Evolutionary conservation across 2,113 vertebrate genomes (phyloP).

Genomic region (Triplophysa tibetana): DNA sequence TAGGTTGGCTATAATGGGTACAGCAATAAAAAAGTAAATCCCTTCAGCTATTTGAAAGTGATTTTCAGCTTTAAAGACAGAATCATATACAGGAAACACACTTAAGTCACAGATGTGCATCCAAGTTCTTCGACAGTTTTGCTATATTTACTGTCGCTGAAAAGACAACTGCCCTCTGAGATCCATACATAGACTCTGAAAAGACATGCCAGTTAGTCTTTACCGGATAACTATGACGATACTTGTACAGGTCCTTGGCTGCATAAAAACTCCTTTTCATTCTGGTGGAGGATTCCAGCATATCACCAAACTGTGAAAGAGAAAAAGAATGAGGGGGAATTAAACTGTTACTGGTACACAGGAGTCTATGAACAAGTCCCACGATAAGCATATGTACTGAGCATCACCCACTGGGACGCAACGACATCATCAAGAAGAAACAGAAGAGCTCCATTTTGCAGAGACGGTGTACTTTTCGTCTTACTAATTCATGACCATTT

Average conservation of each 20-base stretch:
- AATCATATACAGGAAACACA: too few species aligned
- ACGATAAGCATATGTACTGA: slow-evolving; percentile 23
- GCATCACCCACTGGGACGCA: slow-evolving; percentile 5
- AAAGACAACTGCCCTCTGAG: not conserved
- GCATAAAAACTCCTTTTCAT: slow-evolving; percentile 98
- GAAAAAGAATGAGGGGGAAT: slow-evolving; percentile 6
- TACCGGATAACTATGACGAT: slow-evolving; percentile 97
- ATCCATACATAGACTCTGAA: not conserved
- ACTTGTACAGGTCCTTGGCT: slow-evolving; percentile 96
- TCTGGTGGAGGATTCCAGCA: slow-evolving; percentile 79
- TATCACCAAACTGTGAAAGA: slow-evolving; percentile 66
- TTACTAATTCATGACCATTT: slow-evolving; percentile 45
- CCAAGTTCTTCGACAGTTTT: too few species aligned
- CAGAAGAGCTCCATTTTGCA: slow-evolving; percentile 22
- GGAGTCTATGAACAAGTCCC: slow-evolving; percentile 34
- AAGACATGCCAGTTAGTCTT: slow-evolving; percentile 50
- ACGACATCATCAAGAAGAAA: slow-evolving; percentile 3
- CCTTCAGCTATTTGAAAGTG: not conserved
- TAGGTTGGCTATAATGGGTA: not conserved
- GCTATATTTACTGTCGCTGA: too few species aligned
- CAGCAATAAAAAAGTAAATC: not conserved
- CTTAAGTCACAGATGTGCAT: not conserved
- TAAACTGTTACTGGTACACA: not conserved
- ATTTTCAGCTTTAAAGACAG: too few species aligned
- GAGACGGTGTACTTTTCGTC: not conserved